Evolutionary conservation across 2,113 vertebrate species (phyloP), one percentile per base, ranked within the genome.

Genomic region (Urocolius indicus): DNA sequence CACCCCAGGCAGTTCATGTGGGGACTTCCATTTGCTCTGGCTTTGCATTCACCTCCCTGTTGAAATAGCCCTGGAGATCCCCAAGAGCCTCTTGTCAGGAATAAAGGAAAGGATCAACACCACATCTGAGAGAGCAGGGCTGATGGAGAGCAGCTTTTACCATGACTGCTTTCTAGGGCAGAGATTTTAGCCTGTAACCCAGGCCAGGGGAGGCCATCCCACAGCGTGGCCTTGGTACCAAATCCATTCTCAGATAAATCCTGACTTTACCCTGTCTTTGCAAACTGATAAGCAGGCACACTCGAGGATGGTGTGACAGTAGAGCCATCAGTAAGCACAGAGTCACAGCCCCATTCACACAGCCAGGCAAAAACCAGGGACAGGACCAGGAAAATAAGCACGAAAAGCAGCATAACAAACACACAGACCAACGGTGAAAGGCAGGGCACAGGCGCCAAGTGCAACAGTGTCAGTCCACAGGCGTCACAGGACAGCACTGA

Each of bases 171-270:
- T 34, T 24, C 34, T 34, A 30, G 41, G 38, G 26, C 17, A 66
- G 83, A 48, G 57, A 38, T 18, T 32, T 59, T 1, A 43, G 45
- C 49, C 55, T 26, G 20, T 2, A 52, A 49, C 21, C 3, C 63
- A 51, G 62, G 19, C 38, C 38, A 41, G 38, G 38, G 38, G 38
- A 41, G 38, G 38, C 38, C 59, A 55, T 21, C 67, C 65, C 65
- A 22, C 23, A 8, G 2, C 43, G 73, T 0, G 6, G 13, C 59
- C 65, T 85, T 19, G 0, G 5, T 4, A 5, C 49, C 27, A 48
- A 32, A 46, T 20, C 26, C 62, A 66, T 46, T 38, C 74, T 21
- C 54, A 34, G 67, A 43, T 43, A 3, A 58, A 46, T 22, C 4
- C 41, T 11, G 63, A 34, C 62, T 49, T 62, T 41, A 66, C 62